Evolutionary conservation across 2,888 invertebrate genomes (phyloP).

Genomic region (Celastrina argiolus): DNA sequence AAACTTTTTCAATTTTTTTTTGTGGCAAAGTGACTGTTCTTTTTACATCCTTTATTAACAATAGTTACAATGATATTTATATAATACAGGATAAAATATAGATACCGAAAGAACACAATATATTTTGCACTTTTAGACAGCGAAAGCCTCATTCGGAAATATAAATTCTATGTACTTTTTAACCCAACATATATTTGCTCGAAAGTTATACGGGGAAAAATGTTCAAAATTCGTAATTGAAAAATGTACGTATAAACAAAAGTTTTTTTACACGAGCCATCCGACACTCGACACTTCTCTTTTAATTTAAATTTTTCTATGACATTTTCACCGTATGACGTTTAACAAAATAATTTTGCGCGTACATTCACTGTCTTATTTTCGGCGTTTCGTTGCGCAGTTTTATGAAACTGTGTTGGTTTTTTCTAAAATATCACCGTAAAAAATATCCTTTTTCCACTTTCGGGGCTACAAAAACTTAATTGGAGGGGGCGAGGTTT

Average conservation of each 20-base stretch:
- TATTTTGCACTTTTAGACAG: constrained; percentile 15
- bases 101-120: background rate
- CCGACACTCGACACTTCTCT: constrained; percentile 18
- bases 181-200: constrained; percentile 21
- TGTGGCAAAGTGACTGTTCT: too few relatives aligned
- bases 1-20: too few relatives aligned
- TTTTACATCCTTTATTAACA: too few relatives aligned
- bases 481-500: constrained; percentile 39
- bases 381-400: background rate
- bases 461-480: constrained; percentile 6
- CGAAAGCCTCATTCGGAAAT: constrained; percentile 13
- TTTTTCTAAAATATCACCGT: constrained; percentile 19
- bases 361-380: constrained; percentile 21
- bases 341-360: constrained; percentile 21
- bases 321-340: constrained; percentile 16
- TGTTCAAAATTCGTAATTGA: constrained; percentile 20
- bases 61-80: background rate
- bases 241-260: constrained; percentile 18
- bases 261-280: constrained; percentile 16
- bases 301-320: constrained; percentile 22
- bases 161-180: constrained; percentile 15
- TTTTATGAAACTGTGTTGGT: background rate
- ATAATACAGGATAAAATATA: too few relatives aligned
- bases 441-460: constrained; percentile 9
- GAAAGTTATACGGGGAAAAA: constrained; percentile 21